phyloP scores from a whole-genome alignment of 2,888 invertebrate species.

The Reticulitermes lucifugus region DNA sequence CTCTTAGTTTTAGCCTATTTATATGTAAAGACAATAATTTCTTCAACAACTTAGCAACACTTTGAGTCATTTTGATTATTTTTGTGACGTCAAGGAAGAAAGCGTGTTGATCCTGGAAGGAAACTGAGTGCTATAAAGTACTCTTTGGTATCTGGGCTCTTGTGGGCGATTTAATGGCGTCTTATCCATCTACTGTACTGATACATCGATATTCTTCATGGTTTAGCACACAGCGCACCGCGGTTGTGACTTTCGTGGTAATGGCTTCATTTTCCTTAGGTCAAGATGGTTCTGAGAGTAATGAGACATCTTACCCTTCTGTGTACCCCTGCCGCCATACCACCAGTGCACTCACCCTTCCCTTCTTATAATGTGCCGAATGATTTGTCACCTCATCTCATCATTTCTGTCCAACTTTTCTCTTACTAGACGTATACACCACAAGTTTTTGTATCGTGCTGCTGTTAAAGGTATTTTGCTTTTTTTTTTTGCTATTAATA shows the following conservation, averaged over 20 bases:
- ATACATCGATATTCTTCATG: slow-evolving; percentile 31
- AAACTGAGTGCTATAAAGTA: neutral
- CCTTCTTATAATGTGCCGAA: neutral
- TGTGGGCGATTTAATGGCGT: slow-evolving; percentile 21
- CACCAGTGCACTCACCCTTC: neutral
- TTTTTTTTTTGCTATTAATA: neutral
- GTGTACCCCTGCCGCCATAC: neutral
- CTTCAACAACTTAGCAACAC: too few species aligned
- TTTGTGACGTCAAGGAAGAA: neutral
- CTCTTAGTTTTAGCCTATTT: too few species aligned
- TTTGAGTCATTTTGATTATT: neutral
- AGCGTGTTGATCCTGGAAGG: too few species aligned
- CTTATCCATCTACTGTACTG: slow-evolving; percentile 5
- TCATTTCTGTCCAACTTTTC: slow-evolving; percentile 27
- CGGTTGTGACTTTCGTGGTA: slow-evolving; percentile 43
- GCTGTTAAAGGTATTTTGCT: neutral
- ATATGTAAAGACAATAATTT: too few species aligned
- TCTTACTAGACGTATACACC: neutral
- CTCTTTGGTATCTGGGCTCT: neutral
- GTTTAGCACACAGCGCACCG: neutral
- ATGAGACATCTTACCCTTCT: slow-evolving; percentile 36
- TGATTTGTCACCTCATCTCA: slow-evolving; percentile 35
- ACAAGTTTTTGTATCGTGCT: neutral
- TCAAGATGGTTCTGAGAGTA: slow-evolving; percentile 38
- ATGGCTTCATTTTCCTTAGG: slow-evolving; percentile 48